Percentiles rank a stretch among this genome's conserved stretches.
These are phyloP conservation scores for Xiphydria camelus DNA, from an alignment of 2,888 invertebrate species.

Conservation along the genomic window DNA sequence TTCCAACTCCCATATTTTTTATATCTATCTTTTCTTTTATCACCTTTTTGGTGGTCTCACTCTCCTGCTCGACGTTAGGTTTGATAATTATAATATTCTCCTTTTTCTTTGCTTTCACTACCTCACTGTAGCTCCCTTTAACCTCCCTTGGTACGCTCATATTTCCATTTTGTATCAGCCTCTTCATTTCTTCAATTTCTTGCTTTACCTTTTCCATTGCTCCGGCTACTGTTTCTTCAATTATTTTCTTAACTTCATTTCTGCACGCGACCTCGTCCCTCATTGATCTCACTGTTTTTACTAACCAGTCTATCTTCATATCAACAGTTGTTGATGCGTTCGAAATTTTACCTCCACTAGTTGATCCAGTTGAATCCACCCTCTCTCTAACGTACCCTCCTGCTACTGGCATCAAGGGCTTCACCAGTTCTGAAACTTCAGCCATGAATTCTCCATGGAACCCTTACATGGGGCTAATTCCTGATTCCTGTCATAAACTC, in stretches of 20 bases:
- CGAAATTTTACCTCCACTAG: not conserved
- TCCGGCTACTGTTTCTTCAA: not conserved
- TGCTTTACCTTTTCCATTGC: not conserved
- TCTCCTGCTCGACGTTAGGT: slow-evolving; percentile 7
- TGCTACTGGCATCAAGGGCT: no score
- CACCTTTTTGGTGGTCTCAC: slow-evolving; percentile 6
- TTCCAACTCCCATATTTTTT: slow-evolving; percentile 1
- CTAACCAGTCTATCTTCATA: not conserved
- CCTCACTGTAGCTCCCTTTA: not conserved
- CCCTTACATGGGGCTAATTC: slow-evolving; percentile 7
- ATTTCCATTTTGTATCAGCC: not conserved
- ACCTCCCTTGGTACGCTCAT: not conserved
- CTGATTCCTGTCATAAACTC: slow-evolving; percentile 1
- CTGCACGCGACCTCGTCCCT: slow-evolving; percentile 2
- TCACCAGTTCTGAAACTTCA: no score
- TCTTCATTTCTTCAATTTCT: slow-evolving; percentile 6
- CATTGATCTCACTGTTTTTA: slow-evolving; percentile 5
- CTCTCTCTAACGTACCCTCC: not conserved
- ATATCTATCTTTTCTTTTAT: slow-evolving; percentile 9
- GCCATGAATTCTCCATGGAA: not conserved
- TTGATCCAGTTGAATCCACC: not conserved
- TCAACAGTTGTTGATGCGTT: not conserved
- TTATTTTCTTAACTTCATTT: slow-evolving; percentile 3
- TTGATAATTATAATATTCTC: slow-evolving; percentile 7
- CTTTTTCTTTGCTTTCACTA: slow-evolving; percentile 1